Evolutionary conservation across 2,888 invertebrate genomes (phyloP).

Genomic region (Taenaris catops): DNA sequence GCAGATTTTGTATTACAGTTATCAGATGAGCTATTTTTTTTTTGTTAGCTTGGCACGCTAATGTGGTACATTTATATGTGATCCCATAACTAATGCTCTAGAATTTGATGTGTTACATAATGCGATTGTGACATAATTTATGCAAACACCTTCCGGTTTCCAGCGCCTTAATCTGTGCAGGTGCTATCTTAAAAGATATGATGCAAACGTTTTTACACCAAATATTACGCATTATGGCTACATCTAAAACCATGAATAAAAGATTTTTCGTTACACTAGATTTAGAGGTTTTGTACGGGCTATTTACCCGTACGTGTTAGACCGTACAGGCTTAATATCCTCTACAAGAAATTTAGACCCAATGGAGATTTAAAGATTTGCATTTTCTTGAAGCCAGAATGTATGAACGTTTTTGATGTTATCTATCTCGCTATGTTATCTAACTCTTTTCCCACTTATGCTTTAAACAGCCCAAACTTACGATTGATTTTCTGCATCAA

Average conservation of each 20-base stretch:
- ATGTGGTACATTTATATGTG: slow-evolving; percentile 6
- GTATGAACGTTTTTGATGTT: too few species aligned
- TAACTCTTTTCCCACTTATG: too few species aligned
- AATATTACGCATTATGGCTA: slow-evolving; percentile 58
- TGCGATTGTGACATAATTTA: slow-evolving; percentile 15
- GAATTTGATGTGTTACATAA: neutral
- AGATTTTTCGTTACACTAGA: slow-evolving; percentile 60
- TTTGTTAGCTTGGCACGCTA: slow-evolving; percentile 16
- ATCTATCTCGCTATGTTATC: too few species aligned
- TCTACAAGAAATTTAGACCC: too few species aligned
- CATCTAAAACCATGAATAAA: slow-evolving; percentile 66
- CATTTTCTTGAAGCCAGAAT: too few species aligned
- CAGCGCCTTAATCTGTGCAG: slow-evolving; percentile 37
- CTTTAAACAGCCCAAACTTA: too few species aligned
- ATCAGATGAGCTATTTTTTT: slow-evolving; percentile 13
- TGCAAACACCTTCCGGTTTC: slow-evolving; percentile 19
- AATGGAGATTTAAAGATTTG: too few species aligned
- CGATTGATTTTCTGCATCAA: too few species aligned
- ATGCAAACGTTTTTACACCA: slow-evolving; percentile 50
- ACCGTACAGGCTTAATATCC: neutral
- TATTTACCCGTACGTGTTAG: too few species aligned
- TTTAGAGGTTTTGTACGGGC: slow-evolving; percentile 52
- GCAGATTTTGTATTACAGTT: slow-evolving; percentile 24
- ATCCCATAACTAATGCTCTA: slow-evolving; percentile 1
- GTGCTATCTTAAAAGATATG: slow-evolving; percentile 34